phyloP scores from a whole-genome alignment of 2,888 invertebrate genomes.

The Isoperla grammatica region DNA sequence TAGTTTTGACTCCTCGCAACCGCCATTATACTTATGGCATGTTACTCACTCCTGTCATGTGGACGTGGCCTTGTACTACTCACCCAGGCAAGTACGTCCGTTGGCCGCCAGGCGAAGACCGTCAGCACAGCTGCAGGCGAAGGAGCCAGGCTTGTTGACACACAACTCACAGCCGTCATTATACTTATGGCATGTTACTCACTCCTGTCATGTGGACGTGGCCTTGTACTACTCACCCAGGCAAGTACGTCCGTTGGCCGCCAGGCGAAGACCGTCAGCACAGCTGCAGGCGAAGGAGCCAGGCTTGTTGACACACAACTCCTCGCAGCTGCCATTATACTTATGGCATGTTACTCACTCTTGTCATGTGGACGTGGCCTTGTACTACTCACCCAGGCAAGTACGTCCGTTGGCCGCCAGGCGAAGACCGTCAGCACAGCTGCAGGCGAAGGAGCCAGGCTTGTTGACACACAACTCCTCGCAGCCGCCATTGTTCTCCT shows the following conservation, averaged over 20 bases:
- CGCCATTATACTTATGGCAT: conserved; percentile 45
- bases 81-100: conserved; percentile 46
- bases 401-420: conserved; percentile 45
- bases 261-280: conserved; percentile 47
- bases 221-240: conserved; percentile 35
- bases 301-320: conserved; percentile 51
- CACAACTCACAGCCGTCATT: conserved; percentile 53
- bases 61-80: no score
- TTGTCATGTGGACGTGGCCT: no score
- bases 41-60: conserved; percentile 46
- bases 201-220: no score
- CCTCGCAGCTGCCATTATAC: conserved; percentile 50
- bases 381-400: conserved; percentile 44
- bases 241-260: conserved; percentile 45
- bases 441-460: conserved; percentile 52
- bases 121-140: conserved; percentile 49
- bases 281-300: conserved; percentile 55
- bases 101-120: conserved; percentile 48
- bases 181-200: conserved; percentile 31
- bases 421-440: conserved; percentile 49
- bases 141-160: conserved; percentile 52
- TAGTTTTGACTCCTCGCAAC: conserved; percentile 49
- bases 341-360: conserved; percentile 49
- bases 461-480: conserved; percentile 52
- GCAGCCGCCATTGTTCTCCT: conserved; percentile 50